Evolutionary conservation across 2,113 vertebrate genomes (phyloP).

Genomic region (Nothobranchius kuhntae): DNA sequence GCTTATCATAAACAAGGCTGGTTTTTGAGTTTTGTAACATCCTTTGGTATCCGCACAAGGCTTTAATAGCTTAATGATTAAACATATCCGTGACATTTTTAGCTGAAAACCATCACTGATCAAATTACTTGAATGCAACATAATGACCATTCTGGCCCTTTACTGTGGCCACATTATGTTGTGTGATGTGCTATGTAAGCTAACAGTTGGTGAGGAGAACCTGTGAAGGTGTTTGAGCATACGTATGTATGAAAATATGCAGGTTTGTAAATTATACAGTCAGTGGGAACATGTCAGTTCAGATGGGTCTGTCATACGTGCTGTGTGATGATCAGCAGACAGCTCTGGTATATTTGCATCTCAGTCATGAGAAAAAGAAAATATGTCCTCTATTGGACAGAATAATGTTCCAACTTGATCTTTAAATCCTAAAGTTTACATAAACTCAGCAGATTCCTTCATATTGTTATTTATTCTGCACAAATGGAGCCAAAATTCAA

Average conservation of each 20-base stretch:
- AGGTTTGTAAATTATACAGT: not conserved
- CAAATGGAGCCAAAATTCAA: too few relatives aligned
- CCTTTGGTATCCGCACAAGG: conserved; percentile 17
- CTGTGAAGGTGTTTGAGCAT: not conserved
- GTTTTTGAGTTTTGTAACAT: not conserved
- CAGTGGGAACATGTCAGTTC: conserved; percentile 22
- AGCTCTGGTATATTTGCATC: conserved; percentile 10
- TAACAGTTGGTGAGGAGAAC: not conserved
- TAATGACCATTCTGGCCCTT: not conserved
- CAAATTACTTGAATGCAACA: conserved; percentile 28
- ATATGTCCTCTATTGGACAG: too few relatives aligned
- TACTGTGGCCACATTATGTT: conserved; percentile 24
- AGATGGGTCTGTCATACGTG: conserved; percentile 34
- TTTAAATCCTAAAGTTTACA: too few relatives aligned
- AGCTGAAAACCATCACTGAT: conserved; percentile 40
- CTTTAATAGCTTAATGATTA: conserved; percentile 23
- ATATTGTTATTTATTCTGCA: too few relatives aligned
- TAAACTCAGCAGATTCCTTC: too few relatives aligned
- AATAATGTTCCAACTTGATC: too few relatives aligned
- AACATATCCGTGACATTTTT: conserved; percentile 14
- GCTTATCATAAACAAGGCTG: too few relatives aligned
- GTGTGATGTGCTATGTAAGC: conserved; percentile 19
- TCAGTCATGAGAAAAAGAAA: not conserved
- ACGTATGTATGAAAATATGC: conserved; percentile 5
- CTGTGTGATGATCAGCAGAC: conserved; percentile 41